Percentiles rank a stretch among this genome's conserved stretches.
Evolutionary conservation across 2,888 invertebrate genomes (phyloP).

Genomic region (Nebria brevicollis): DNA sequence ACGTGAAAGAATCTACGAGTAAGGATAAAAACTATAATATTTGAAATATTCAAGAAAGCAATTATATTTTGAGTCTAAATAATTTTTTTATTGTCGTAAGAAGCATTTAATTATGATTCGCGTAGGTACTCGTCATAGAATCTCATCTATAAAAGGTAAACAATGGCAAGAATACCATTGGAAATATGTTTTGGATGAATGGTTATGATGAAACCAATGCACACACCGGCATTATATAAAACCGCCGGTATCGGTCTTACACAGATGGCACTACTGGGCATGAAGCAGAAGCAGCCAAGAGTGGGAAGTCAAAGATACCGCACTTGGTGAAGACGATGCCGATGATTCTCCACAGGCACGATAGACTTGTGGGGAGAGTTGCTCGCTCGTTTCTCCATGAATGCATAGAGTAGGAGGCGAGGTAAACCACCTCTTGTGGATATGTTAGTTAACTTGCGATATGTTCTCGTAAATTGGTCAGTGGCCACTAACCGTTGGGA

Average conservation of each 20-base stretch:
- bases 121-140: constrained; percentile 25
- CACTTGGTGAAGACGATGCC: constrained; percentile 11
- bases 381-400: not conserved
- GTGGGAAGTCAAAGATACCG: constrained; percentile 20
- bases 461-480: constrained; percentile 38
- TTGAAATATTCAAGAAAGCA: not conserved
- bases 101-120: constrained; percentile 25
- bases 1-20: not conserved
- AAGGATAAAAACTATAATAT: not conserved
- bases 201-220: constrained; percentile 7
- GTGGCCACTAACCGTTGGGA: constrained; percentile 36
- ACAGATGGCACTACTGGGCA: constrained; percentile 18
- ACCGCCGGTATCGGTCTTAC: not conserved
- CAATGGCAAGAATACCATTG: constrained; percentile 31
- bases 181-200: constrained; percentile 22
- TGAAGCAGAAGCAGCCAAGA: not conserved
- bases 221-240: constrained; percentile 2
- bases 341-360: not conserved
- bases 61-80: not conserved
- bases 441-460: constrained; percentile 36
- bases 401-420: constrained; percentile 2
- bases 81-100: not conserved
- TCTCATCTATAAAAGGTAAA: constrained; percentile 32
- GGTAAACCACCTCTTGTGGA: constrained; percentile 13
- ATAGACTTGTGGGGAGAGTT: not conserved